Evolutionary conservation across 2,888 invertebrate genomes (phyloP), one percentile per base, ranked within the genome.

Genomic region (Orthosia gracilis): DNA sequence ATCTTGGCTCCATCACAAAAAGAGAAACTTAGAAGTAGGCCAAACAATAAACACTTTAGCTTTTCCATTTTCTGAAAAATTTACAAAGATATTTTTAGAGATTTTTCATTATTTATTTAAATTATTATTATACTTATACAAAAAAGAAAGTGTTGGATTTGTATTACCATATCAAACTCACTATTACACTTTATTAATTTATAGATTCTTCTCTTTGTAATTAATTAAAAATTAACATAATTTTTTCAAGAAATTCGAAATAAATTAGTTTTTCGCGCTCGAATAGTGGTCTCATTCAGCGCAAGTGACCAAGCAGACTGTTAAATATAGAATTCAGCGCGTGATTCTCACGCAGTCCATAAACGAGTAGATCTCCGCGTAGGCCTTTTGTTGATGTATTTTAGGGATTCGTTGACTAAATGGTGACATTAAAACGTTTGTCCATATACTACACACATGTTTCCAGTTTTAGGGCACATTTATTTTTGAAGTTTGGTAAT

Each of bases 1-100:
- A 94, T 86, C 69, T 88, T 93, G 45, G 85, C 89, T 0, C 86
- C 90, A 5, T 89, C 84, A 71, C 88, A 78, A 2, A 65, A 15
- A 4, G 23, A 79, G 0, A 74, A 50, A 63, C 69, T 76, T 23
- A 87, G 0, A 4, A 85, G 11, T 4, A 79, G 4, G 52, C 61
- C 59, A 13, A 86, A 61, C 3, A 83, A 21, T 1, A 77, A 23
- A 50, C 63, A 69, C 47, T 64, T 79, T 0, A 65, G 11, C 7
- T 21, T 71, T 13, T 49, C 64, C 80, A 83, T 82, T 50, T 72
- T 78, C 31, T 62, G 40, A 13, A 55, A 63, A 52, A n/a, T 2
- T 5, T 21, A 57, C 2, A 26, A n/a, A 17, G 2, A 2, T 2
- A 17, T 21, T 68, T n/a, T 26, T 2, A 13, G 40, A 40, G 7